A percentile compares a stretch with the other conserved stretches of the same genome.
Conservation (phyloP, 2,113 vertebrate species). For the Solea senegalensis region DNA sequence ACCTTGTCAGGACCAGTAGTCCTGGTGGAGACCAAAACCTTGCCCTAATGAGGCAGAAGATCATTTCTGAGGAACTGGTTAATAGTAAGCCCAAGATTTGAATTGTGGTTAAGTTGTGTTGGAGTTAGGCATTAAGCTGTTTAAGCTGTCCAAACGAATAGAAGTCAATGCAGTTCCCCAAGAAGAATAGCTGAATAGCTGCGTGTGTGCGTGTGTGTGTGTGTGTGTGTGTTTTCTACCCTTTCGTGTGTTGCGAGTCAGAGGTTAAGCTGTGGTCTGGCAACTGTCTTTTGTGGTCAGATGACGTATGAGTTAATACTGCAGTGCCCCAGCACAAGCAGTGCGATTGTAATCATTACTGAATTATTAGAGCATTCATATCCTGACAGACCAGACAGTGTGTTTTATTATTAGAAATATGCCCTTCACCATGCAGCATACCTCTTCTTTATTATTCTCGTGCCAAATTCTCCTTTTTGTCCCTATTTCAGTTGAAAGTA, state of each 20-base stretch:
- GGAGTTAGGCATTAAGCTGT: too few species aligned
- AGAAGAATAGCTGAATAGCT: too few species aligned
- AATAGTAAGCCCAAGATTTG: too few species aligned
- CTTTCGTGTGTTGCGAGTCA: conserved; percentile 10
- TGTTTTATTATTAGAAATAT: conserved; percentile 30
- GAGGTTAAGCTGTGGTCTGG: conserved; percentile 53
- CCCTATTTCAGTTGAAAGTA: conserved; percentile 26
- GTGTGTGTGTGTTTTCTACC: conserved; percentile 17
- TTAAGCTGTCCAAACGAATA: too few species aligned
- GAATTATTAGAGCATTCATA: conserved; percentile 29
- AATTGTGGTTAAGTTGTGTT: too few species aligned
- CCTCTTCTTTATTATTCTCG: conserved; percentile 6
- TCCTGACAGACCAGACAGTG: conserved; percentile 16
- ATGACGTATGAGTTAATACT: conserved; percentile 37
- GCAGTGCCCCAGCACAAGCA: conserved; percentile 19
- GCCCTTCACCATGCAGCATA: conserved; percentile 19
- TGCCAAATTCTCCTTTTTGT: conserved; percentile 11
- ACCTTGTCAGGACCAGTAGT: too few species aligned
- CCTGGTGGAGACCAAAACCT: too few species aligned
- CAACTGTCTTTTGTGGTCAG: conserved; percentile 47
- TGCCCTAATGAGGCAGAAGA: too few species aligned
- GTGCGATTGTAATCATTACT: conserved; percentile 35
- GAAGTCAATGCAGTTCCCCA: not conserved
- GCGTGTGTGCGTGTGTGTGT: not conserved
- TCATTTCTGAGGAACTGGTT: too few species aligned